These are phyloP conservation scores for Labeo rohita DNA, from an alignment of 2,113 vertebrate genomes.

Conservation along the genomic window DNA sequence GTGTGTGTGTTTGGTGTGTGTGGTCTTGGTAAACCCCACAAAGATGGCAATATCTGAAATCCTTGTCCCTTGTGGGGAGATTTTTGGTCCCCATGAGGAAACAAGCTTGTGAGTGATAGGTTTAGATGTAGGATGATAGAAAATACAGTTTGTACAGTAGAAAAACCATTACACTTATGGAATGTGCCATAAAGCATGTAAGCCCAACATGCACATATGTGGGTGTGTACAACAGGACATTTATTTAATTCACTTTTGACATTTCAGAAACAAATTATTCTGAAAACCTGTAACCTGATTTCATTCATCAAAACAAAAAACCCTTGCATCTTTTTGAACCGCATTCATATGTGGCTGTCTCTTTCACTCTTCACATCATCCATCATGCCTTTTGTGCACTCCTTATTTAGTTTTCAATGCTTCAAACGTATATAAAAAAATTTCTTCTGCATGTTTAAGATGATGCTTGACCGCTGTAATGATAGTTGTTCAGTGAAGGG, in stretches of 20 bases:
- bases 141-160: no score
- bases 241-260: not conserved
- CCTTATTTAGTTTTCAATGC: not conserved
- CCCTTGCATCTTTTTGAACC: not conserved
- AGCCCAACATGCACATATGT: no score
- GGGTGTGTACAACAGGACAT: no score
- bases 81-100: no score
- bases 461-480: not conserved
- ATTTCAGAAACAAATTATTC: not conserved
- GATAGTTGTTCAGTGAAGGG: not conserved
- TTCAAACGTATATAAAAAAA: not conserved
- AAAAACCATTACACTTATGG: no score
- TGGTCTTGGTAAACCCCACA: no score
- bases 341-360: conserved; percentile 16
- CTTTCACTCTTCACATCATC: conserved; percentile 31
- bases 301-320: not conserved
- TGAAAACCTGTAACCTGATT: not conserved
- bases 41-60: no score
- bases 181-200: no score
- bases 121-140: no score
- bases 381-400: conserved; percentile 28
- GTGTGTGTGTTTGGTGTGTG: no score
- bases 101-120: no score
- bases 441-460: not conserved
- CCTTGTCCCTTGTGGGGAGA: no score